Percentiles rank a stretch among this genome's conserved stretches.
Evolutionary conservation across 2,797 vertebrate species (phyloP).

Genomic region (Bradypodion ventrale): DNA sequence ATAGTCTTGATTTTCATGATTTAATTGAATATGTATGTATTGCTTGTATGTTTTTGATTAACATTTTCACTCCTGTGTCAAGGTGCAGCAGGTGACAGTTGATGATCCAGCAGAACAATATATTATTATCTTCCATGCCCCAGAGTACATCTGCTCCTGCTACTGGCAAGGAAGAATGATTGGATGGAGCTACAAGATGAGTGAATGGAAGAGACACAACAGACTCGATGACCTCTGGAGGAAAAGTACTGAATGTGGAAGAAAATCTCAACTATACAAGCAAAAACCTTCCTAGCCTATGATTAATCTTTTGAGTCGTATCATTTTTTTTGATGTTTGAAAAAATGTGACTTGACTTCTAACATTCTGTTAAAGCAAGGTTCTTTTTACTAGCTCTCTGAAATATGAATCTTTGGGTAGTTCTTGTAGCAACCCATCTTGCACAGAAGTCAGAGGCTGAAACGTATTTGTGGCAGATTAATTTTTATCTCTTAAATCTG

Average conservation of each 20-base stretch:
- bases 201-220: neutral
- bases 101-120: neutral
- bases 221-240: neutral
- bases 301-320: constrained; percentile 21
- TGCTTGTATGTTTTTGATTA: neutral
- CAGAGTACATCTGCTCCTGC: neutral
- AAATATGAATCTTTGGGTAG: neutral
- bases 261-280: constrained; percentile 1
- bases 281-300: neutral
- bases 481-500: constrained; percentile 17
- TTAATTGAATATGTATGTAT: neutral
- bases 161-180: neutral
- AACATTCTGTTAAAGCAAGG: neutral
- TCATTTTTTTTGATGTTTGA: constrained; percentile 3
- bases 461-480: constrained; percentile 34
- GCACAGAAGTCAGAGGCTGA: constrained; percentile 2
- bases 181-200: neutral
- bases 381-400: neutral
- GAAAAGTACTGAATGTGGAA: neutral
- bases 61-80: neutral
- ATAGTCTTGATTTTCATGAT: neutral
- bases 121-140: neutral
- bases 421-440: neutral
- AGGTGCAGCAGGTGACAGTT: too few relatives aligned
- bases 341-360: neutral